These are phyloP conservation scores for Rapana venosa DNA, from an alignment of 2,888 invertebrate genomes.

Conservation along the genomic window DNA sequence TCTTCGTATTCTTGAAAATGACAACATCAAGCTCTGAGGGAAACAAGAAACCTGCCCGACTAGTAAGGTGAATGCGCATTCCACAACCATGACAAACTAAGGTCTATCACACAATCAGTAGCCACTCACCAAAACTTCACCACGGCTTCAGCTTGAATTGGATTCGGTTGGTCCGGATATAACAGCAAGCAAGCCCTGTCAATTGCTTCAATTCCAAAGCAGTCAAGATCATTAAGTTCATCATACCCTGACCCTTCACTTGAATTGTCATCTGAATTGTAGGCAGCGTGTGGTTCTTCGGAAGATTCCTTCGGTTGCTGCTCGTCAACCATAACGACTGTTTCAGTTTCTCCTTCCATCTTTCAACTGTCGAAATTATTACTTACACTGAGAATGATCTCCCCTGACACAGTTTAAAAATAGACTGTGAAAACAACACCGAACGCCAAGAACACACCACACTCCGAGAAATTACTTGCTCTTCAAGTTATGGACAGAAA, in stretches of 20 bases:
- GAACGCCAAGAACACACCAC: too few relatives aligned
- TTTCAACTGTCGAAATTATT: slow-evolving; percentile 35
- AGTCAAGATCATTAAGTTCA: slow-evolving; percentile 54
- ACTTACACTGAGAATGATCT: neutral
- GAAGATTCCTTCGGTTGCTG: slow-evolving; percentile 16
- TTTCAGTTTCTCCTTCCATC: slow-evolving; percentile 40
- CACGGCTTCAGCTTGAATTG: slow-evolving; percentile 91
- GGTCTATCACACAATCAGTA: neutral
- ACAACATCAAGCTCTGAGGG: neutral
- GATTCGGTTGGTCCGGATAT: slow-evolving; percentile 82
- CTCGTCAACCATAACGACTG: slow-evolving; percentile 28
- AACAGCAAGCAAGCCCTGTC: slow-evolving; percentile 78
- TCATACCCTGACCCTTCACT: slow-evolving; percentile 46
- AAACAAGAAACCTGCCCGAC: slow-evolving; percentile 28
- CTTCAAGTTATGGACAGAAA: too few relatives aligned
- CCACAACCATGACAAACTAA: slow-evolving; percentile 31
- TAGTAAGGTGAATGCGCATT: slow-evolving; percentile 34
- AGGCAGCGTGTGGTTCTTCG: neutral
- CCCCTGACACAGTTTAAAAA: neutral
- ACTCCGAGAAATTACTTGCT: too few relatives aligned
- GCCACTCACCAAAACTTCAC: slow-evolving; percentile 89
- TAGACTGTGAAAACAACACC: too few relatives aligned
- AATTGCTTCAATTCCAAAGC: slow-evolving; percentile 85
- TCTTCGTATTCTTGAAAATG: neutral
- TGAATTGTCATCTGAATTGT: slow-evolving; percentile 40